These are phyloP conservation scores for Lepilemur septentrionalis DNA, from an alignment of 2,797 vertebrate genomes.

Conservation along the genomic window DNA sequence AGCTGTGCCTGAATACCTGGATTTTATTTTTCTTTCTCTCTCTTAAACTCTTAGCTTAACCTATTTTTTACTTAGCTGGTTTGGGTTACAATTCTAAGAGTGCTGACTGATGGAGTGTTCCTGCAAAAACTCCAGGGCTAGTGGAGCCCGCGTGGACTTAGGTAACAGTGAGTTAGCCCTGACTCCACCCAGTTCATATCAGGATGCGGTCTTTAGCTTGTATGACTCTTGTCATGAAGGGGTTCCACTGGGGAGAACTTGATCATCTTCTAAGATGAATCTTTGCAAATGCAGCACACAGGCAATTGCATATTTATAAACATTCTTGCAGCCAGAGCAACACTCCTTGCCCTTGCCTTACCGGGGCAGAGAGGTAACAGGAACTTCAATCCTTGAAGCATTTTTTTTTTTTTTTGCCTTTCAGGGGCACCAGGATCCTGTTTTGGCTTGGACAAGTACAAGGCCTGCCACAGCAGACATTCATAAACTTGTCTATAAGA, in stretches of 20 bases:
- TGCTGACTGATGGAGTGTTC: background rate
- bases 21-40: background rate
- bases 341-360: background rate
- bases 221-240: background rate
- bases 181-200: background rate
- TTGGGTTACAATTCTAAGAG: background rate
- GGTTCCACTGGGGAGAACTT: background rate
- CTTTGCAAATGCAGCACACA: background rate
- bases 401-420: background rate
- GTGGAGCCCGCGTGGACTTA: background rate
- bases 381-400: background rate
- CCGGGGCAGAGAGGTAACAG: background rate
- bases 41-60: background rate
- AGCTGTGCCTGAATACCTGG: background rate
- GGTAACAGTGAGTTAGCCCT: background rate
- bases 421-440: background rate
- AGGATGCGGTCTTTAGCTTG: background rate
- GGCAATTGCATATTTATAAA: background rate
- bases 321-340: background rate
- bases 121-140: background rate
- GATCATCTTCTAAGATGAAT: background rate
- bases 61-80: background rate
- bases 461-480: background rate
- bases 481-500: background rate
- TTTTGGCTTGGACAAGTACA: background rate